These are phyloP conservation scores for Cyphomyrus plagiostoma DNA, from an alignment of 2,113 vertebrate species.

Conservation along the genomic window DNA sequence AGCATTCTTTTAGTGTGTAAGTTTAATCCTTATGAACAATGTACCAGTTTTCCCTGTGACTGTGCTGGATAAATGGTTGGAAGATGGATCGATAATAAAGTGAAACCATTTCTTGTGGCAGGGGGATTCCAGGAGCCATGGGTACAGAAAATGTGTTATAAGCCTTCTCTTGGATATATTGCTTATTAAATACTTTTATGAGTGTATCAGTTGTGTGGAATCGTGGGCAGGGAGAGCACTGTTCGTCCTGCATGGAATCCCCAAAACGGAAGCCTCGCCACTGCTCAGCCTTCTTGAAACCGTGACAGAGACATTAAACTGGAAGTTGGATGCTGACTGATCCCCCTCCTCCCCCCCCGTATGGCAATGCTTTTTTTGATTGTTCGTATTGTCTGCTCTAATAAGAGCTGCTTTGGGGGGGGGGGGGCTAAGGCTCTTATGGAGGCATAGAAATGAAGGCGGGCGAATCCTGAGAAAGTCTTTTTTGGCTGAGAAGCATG, in stretches of 20 bases:
- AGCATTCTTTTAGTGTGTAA: background rate
- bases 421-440: background rate
- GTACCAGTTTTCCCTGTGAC: background rate
- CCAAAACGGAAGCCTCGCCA: background rate
- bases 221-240: background rate
- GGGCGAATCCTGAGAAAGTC: background rate
- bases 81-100: background rate
- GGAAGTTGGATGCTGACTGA: slow-evolving; percentile 10
- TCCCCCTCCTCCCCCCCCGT: background rate
- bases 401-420: background rate
- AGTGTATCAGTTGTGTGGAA: background rate
- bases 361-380: slow-evolving; percentile 12
- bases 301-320: background rate
- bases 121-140: background rate
- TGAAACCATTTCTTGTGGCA: background rate
- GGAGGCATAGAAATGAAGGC: background rate
- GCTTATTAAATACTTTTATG: background rate
- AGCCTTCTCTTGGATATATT: background rate
- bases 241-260: background rate
- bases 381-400: slow-evolving; percentile 7
- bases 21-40: slow-evolving; percentile 5
- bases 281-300: background rate
- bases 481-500: background rate
- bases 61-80: background rate
- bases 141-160: background rate